Conservation (phyloP, 2,113 vertebrate species). For the Dendropsophus ebraccatus region DNA sequence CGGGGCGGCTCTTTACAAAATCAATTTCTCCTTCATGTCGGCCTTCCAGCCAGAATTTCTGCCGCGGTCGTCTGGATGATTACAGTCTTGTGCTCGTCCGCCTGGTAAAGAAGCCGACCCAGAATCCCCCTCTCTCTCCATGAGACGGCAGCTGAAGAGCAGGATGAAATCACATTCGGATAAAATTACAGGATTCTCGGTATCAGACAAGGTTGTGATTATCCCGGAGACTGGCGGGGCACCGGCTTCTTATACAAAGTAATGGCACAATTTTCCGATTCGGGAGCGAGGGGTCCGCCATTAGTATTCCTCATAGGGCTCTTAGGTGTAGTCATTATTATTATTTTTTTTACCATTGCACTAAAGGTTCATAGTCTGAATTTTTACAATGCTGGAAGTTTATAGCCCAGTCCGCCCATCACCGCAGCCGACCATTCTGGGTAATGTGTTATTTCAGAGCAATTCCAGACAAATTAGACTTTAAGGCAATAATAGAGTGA, state of each 20-base stretch:
- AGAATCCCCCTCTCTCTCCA: not conserved
- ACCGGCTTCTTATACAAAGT: not conserved
- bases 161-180: not conserved
- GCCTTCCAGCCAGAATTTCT: constrained; percentile 7
- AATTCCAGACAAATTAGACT: not conserved
- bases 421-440: not conserved
- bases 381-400: not conserved
- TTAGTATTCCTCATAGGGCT: not conserved
- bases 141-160: constrained; percentile 14
- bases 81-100: not conserved
- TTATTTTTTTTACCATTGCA: not conserved
- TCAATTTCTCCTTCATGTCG: constrained; percentile 20
- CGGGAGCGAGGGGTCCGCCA: not conserved
- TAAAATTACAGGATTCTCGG: constrained; percentile 22
- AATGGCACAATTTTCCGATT: not conserved
- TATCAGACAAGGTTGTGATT: constrained; percentile 11
- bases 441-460: not conserved
- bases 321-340: not conserved
- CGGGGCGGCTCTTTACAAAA: not conserved
- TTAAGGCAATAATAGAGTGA: no score
- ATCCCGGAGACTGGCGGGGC: not conserved
- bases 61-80: constrained; percentile 6
- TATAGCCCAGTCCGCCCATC: not conserved
- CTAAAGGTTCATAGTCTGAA: not conserved
- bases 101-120: not conserved